Conservation (phyloP, 2,888 invertebrate species). For the Scaptomyza parva region DNA sequence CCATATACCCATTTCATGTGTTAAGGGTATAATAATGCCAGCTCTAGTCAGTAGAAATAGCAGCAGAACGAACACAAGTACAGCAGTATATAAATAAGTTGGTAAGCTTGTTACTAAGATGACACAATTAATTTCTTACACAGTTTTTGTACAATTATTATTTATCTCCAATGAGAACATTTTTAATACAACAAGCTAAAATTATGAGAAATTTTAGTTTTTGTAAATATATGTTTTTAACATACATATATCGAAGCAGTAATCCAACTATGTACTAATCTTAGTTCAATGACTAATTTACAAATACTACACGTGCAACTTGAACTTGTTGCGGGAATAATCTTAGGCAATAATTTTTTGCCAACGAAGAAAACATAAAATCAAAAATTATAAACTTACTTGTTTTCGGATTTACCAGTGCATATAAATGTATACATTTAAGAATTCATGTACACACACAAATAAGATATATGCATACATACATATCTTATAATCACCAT, state of each 20-base stretch:
- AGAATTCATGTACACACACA: conserved; percentile 1
- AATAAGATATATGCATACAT: neutral
- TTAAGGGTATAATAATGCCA: too few relatives aligned
- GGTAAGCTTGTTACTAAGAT: conserved; percentile 21
- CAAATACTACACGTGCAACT: neutral
- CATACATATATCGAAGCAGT: neutral
- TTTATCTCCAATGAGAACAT: neutral
- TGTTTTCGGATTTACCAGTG: neutral
- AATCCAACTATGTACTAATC: neutral
- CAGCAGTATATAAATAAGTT: conserved; percentile 10
- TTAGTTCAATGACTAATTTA: neutral
- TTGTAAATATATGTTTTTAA: too few relatives aligned
- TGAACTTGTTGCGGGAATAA: conserved; percentile 19
- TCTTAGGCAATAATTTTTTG: neutral
- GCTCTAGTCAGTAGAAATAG: conserved; percentile 29
- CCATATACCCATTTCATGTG: too few relatives aligned
- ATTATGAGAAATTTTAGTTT: neutral
- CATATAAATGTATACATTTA: neutral
- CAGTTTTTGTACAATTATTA: neutral
- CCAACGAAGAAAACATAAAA: conserved; percentile 1
- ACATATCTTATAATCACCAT: neutral
- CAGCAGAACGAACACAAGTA: conserved; percentile 22
- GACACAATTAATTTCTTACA: conserved; percentile 36
- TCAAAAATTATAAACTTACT: neutral
- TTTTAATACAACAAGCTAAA: neutral